These are phyloP conservation scores for Pleuronectes platessa DNA, from an alignment of 2,113 vertebrate genomes.

Conservation along the genomic window DNA sequence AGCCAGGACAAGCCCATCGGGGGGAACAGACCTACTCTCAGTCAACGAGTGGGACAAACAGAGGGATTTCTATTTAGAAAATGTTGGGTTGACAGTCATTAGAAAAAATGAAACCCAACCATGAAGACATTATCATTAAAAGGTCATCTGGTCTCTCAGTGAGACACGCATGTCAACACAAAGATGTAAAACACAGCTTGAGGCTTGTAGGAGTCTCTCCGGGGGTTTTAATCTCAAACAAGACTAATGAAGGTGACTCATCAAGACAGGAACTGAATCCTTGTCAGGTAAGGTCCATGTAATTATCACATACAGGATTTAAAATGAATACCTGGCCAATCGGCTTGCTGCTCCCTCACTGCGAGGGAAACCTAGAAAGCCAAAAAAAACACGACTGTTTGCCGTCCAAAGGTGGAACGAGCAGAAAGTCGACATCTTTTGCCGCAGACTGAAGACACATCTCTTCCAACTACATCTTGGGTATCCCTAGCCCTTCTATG, in stretches of 20 bases:
- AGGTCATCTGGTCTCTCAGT: slow-evolving; percentile 19
- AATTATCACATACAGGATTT: not conserved
- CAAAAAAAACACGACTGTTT: too few species aligned
- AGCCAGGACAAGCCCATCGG: slow-evolving; percentile 24
- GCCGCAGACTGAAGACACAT: too few species aligned
- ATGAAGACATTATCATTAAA: slow-evolving; percentile 9
- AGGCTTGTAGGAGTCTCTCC: not conserved
- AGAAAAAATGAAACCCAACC: slow-evolving; percentile 4
- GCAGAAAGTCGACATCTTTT: too few species aligned
- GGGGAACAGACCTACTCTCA: slow-evolving; percentile 12
- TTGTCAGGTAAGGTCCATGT: not conserved
- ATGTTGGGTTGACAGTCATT: slow-evolving; percentile 19
- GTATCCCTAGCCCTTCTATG: too few species aligned
- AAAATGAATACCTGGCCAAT: too few species aligned
- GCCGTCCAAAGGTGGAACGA: too few species aligned
- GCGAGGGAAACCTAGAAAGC: too few species aligned
- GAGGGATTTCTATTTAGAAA: slow-evolving; percentile 16
- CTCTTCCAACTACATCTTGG: too few species aligned
- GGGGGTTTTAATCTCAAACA: slow-evolving; percentile 9
- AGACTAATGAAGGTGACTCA: not conserved
- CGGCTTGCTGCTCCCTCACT: too few species aligned
- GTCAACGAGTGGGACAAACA: not conserved
- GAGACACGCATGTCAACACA: not conserved
- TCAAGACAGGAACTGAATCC: not conserved
- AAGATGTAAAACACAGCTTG: slow-evolving; percentile 1